These are phyloP conservation scores for Actenoides lindsayi DNA, from an alignment of 2,113 vertebrate species.

Conservation along the genomic window DNA sequence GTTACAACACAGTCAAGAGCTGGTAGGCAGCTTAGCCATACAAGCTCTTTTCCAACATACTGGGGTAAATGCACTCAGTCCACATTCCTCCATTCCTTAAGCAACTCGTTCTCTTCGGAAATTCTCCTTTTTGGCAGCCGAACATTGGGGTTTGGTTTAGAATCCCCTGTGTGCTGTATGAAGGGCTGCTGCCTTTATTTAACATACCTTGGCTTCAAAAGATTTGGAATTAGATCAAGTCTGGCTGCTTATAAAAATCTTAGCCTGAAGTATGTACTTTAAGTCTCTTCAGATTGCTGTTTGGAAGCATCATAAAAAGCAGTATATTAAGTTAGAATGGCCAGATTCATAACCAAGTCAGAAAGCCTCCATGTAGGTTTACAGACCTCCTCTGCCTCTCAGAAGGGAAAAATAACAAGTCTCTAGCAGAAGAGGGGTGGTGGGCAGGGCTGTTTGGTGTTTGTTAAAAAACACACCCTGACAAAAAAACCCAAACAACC, in stretches of 20 bases:
- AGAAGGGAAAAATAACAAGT: background rate
- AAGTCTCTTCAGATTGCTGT: background rate
- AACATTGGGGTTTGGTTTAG: background rate
- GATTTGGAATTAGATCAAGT: background rate
- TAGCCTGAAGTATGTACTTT: background rate
- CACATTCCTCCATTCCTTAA: background rate
- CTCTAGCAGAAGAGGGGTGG: background rate
- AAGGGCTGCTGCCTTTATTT: background rate
- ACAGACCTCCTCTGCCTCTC: background rate
- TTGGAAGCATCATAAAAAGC: background rate
- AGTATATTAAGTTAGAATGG: background rate
- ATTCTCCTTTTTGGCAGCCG: background rate
- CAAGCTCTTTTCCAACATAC: background rate
- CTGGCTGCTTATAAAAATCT: background rate
- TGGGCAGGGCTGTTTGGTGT: background rate
- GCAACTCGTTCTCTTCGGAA: background rate
- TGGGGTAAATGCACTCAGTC: background rate
- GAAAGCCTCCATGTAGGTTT: background rate
- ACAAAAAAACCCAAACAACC: background rate
- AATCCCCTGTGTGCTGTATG: background rate
- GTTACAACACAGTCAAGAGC: background rate
- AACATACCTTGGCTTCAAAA: background rate
- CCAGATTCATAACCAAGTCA: background rate
- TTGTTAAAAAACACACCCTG: background rate
- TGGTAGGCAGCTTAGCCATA: background rate